phyloP scores from a whole-genome alignment of 2,797 vertebrate species.

The Channa striata region DNA sequence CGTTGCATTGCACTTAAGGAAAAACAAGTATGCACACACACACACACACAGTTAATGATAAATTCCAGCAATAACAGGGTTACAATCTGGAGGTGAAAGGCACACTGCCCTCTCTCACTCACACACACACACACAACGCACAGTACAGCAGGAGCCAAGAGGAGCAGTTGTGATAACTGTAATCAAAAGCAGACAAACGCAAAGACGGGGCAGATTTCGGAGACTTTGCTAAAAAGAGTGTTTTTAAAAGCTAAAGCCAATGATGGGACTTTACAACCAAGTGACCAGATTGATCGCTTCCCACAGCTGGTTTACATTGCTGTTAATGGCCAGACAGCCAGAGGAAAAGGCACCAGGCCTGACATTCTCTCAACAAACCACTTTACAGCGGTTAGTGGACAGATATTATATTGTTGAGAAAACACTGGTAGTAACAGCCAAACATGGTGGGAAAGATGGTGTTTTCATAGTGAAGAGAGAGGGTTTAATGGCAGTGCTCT shows the following conservation, averaged over 20 bases:
- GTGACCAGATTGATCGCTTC: conserved; percentile 62
- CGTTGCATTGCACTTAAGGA: background rate
- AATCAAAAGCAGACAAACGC: conserved; percentile 78
- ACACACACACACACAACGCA: conserved; percentile 27
- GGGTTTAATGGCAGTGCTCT: conserved; percentile 30
- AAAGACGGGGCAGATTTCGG: conserved; percentile 65
- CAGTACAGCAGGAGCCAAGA: conserved; percentile 55
- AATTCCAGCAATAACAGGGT: conserved; percentile 79
- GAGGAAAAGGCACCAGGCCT: conserved; percentile 61
- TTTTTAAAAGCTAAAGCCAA: conserved; percentile 71
- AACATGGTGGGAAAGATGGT: conserved; percentile 29
- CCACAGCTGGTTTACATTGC: conserved; percentile 81
- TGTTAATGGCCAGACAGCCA: conserved; percentile 50
- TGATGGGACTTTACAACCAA: conserved; percentile 61
- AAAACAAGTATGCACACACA: conserved; percentile 18
- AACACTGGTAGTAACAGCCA: conserved; percentile 41
- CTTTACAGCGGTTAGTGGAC: conserved; percentile 57
- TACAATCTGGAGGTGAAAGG: conserved; percentile 65
- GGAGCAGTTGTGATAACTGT: conserved; percentile 82
- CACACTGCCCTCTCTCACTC: conserved; percentile 42
- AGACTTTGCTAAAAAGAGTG: conserved; percentile 56
- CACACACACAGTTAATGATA: conserved; percentile 41
- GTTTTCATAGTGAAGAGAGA: conserved; percentile 38
- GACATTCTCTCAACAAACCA: conserved; percentile 62
- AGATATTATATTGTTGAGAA: conserved; percentile 56